Percentiles rank a stretch among this genome's conserved stretches.
phyloP scores from a whole-genome alignment of 2,113 vertebrate genomes.

The Pangasianodon hypophthalmus region DNA sequence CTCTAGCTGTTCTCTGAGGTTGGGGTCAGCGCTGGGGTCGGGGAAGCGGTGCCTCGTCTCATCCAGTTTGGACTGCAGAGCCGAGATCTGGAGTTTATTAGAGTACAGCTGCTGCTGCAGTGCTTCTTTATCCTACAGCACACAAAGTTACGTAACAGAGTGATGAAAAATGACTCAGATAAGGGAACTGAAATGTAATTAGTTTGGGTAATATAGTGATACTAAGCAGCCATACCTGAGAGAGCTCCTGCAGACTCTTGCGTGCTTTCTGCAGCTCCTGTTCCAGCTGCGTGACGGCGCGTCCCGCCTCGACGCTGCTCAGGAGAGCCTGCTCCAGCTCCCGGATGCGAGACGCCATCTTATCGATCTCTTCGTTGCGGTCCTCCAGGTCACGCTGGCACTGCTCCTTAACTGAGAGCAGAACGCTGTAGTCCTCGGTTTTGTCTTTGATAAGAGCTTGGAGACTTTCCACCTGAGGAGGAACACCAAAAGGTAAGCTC shows the following conservation, averaged over 20 bases:
- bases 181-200: neutral
- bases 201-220: neutral
- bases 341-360: slow-evolving; percentile 73
- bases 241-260: slow-evolving; percentile 76
- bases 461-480: slow-evolving; percentile 82
- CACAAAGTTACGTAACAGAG: neutral
- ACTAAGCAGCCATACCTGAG: slow-evolving; percentile 70
- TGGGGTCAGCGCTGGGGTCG: slow-evolving; percentile 60
- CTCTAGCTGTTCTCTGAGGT: slow-evolving; percentile 73
- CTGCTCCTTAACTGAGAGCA: slow-evolving; percentile 80
- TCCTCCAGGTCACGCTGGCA: slow-evolving; percentile 76
- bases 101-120: slow-evolving; percentile 83
- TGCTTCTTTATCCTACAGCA: slow-evolving; percentile 83
- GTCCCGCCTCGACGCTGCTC: slow-evolving; percentile 62
- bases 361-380: slow-evolving; percentile 85
- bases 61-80: slow-evolving; percentile 82
- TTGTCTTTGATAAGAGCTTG: slow-evolving; percentile 85
- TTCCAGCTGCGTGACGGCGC: slow-evolving; percentile 72
- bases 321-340: slow-evolving; percentile 79
- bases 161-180: neutral
- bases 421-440: slow-evolving; percentile 77
- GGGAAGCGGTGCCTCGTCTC: slow-evolving; percentile 77
- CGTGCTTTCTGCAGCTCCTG: slow-evolving; percentile 81
- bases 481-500: neutral
- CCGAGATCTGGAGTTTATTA: slow-evolving; percentile 82